Percentiles rank a stretch among this genome's conserved stretches.
Conservation (phyloP, 2,113 vertebrate species). For the Cacatua alba region DNA sequence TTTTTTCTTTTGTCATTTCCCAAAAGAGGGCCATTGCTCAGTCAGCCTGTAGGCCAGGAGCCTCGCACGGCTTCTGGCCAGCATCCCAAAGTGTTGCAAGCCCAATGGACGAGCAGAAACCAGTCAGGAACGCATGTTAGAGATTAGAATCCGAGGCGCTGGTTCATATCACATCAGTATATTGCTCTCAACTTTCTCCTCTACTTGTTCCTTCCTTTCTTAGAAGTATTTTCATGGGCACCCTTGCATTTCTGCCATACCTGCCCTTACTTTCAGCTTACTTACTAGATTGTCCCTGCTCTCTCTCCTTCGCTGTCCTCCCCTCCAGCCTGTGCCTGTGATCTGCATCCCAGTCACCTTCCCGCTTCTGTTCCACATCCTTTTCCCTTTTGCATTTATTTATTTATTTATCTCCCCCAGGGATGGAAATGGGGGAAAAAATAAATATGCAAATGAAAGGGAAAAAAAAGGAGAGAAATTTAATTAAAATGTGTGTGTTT, state of each 20-base stretch:
- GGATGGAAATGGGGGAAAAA: constrained; percentile 31
- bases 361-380: background rate
- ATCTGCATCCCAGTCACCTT: constrained; percentile 64
- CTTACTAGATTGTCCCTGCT: background rate
- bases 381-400: constrained; percentile 49
- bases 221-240: background rate
- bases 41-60: background rate
- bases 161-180: background rate
- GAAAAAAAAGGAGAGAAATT: constrained; percentile 51
- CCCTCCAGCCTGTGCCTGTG: background rate
- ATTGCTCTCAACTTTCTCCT: background rate
- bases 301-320: background rate
- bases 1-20: background rate
- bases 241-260: background rate
- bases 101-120: background rate
- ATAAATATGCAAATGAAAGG: constrained; percentile 65
- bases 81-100: background rate
- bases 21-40: background rate
- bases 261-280: background rate
- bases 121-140: fast-evolving
- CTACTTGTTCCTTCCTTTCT: background rate
- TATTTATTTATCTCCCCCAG: constrained; percentile 35
- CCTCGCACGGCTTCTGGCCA: background rate
- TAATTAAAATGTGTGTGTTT: constrained; percentile 75
- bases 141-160: background rate